Evolutionary conservation across 1,140 invertebrate species (phyloP).

Genomic region (Plectrocnemia conspersa): DNA sequence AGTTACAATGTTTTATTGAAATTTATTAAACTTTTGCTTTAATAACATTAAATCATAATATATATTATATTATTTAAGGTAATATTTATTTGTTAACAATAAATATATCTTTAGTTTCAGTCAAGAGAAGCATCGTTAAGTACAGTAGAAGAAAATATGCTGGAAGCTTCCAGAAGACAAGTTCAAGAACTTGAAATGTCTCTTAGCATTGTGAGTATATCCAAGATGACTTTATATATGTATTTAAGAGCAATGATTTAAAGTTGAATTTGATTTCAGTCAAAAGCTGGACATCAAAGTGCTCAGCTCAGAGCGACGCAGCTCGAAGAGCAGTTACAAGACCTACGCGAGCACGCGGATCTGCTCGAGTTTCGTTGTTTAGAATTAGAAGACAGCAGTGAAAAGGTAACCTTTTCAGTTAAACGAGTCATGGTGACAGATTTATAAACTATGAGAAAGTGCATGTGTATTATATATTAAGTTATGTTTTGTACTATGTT

Average conservation of each 20-base stretch:
- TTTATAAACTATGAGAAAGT: constrained; percentile 16
- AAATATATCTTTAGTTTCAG: constrained; percentile 29
- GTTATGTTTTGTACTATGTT: background rate
- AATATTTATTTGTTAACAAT: too few species aligned
- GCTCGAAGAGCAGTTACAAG: constrained; percentile 52
- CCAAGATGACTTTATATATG: background rate
- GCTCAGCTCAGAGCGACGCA: constrained; percentile 46
- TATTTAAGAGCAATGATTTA: constrained; percentile 4
- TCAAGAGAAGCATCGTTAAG: constrained; percentile 20
- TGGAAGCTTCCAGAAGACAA: constrained; percentile 32
- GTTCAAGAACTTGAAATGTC: constrained; percentile 34
- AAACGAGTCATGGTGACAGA: constrained; percentile 31
- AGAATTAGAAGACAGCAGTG: constrained; percentile 52
- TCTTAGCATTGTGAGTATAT: constrained; percentile 33
- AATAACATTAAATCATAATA: too few species aligned
- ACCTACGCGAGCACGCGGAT: constrained; percentile 56
- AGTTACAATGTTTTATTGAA: too few species aligned
- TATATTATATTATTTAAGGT: too few species aligned
- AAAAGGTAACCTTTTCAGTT: constrained; percentile 34
- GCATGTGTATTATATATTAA: background rate
- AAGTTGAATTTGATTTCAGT: constrained; percentile 19
- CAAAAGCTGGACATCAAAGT: constrained; percentile 25
- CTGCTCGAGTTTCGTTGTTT: constrained; percentile 58
- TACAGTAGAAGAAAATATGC: constrained; percentile 28
- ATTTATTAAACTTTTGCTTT: too few species aligned